Evolutionary conservation across 2,797 vertebrate genomes (phyloP).

Genomic region (Numenius phaeopus): DNA sequence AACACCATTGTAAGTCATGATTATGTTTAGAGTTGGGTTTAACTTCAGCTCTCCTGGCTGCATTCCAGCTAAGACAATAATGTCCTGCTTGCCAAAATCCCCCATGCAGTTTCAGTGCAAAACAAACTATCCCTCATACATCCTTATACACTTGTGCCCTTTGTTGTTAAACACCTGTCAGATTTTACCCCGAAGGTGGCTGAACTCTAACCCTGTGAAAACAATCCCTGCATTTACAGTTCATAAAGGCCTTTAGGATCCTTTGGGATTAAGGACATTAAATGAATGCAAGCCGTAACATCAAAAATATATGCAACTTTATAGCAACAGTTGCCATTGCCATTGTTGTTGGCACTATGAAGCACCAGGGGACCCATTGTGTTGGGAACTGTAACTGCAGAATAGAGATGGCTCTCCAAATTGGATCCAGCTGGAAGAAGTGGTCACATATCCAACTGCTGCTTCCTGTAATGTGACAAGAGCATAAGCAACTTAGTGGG

Average conservation of each 20-base stretch:
- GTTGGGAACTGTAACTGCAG: neutral
- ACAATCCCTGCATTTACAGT: neutral
- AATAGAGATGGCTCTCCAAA: neutral
- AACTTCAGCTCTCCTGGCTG: constrained; percentile 29
- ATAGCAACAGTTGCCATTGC: neutral
- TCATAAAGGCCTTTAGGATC: constrained; percentile 6
- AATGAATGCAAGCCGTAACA: neutral
- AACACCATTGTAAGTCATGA: neutral
- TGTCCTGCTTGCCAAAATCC: neutral
- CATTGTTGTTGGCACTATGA: neutral
- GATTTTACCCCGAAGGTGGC: constrained; percentile 2
- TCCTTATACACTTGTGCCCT: neutral
- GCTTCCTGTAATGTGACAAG: neutral
- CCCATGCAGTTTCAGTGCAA: neutral
- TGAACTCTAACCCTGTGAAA: neutral
- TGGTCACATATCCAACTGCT: neutral
- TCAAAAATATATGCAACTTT: constrained; percentile 40
- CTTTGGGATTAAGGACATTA: neutral
- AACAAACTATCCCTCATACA: neutral
- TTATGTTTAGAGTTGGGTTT: neutral
- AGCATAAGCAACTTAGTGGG: neutral
- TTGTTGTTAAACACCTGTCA: constrained; percentile 11
- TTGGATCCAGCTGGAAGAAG: constrained; percentile 1
- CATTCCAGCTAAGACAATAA: constrained; percentile 3
- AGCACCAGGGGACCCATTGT: neutral